Evolutionary conservation across 2,797 vertebrate genomes (phyloP), one percentile per base, ranked within the genome.

Genomic region (Arnoldichthys spilopterus): DNA sequence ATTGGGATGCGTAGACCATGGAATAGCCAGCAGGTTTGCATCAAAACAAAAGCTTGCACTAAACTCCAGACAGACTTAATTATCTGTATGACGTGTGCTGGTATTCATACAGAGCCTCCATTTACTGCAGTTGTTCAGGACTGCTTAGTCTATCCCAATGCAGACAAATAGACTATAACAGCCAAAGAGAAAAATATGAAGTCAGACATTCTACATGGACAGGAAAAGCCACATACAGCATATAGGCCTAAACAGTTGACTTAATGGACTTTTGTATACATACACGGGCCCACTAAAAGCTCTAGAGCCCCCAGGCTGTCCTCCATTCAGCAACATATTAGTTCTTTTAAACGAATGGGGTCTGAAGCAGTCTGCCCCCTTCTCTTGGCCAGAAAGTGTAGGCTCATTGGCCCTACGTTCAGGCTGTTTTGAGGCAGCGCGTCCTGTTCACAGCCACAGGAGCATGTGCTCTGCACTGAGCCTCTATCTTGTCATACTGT

Each of bases 171-270:
- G 43, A 3, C 11, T 13, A 63, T n/a, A 63, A 34, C 2, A 24
- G 6, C 6, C 30, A 63, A 63, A 63, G 1, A 20, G 16, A 32
- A 32, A 47, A 63, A 61, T 8, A 4, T 12, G 5, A 16, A 37
- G 30, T 37, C 32, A 63, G 16, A 20, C 61, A 32, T 11, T 16
- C 6, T 34, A 34, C 40, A 26, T 15, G 22, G 26, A 4, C 30
- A 59, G 47, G n/a, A 77, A 56, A 32, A 61, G 64, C 4, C 32
- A 54, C 45, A 53, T 70, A 58, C 26, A 67, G 43, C n/a, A 69
- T 13, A 69, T 18, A 69, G 68, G 53, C 34, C n/a, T 69, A 22
- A 69, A 69, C 9, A 40, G 45, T 15, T 59, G 74, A n/a, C 63
- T n/a, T 64, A 47, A 56, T 69, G 40, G 26, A 61, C 26, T 30